Evolutionary conservation across 2,888 invertebrate genomes (phyloP), one percentile per base, ranked within the genome.

Genomic region (Himalopsyche tibetana): DNA sequence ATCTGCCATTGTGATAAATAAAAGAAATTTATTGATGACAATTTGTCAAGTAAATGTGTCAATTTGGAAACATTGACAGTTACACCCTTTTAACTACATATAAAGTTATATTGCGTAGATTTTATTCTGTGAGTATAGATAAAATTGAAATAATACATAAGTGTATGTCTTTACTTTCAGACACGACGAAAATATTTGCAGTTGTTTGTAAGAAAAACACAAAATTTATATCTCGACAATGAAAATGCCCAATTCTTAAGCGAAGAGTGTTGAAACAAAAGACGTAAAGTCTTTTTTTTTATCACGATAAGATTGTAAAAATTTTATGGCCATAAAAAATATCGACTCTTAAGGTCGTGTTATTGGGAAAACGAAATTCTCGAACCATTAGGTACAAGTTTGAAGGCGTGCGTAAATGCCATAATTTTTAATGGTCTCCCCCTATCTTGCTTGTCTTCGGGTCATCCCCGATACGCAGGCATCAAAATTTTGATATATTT

Each of bases 261-360:
- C 63, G 19, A 1, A 19, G 19, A 63, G 63, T 63, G 63, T 63
- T 63, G 63, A 63, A 63, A 63, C 63, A 63, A 63, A 19, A 63
- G 63, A 63, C 63, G 63, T 63, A 63, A 63, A 63, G 19, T 63
- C 63, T 63, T 63, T 63, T 63, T 63, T 63, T 63, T 63, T 63
- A 63, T 63, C 63, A 63, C 63, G 63, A 63, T 63, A 63, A 63
- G 63, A 63, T 63, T 63, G 63, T 63, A 63, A 63, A 63, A 63
- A 19, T 63, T 63, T 63, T 63, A 63, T 63, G 63, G 63, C 63
- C 28, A 63, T 63, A 63, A 63, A 63, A 51, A 63, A 63, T 63
- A 63, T 63, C 63, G 63, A 63, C 63, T 63, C 63, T 63, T 63
- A 63, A 63, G 63, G 63, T 63, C 28, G 63, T 63, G 63, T 63